Evolutionary conservation across 2,888 invertebrate species (phyloP).

Genomic region (Cerastis leucographa): DNA sequence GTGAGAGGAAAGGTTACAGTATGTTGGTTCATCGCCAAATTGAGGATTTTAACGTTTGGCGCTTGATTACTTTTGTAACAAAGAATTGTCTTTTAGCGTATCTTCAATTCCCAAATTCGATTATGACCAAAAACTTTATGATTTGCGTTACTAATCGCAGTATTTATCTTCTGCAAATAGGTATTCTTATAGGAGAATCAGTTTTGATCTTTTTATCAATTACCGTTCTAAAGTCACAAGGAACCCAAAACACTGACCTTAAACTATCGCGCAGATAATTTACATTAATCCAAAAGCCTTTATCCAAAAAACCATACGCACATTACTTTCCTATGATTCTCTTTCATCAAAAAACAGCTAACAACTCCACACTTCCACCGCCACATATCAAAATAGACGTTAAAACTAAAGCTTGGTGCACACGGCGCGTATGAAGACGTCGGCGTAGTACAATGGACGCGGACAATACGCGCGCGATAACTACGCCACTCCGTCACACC

Average conservation of each 20-base stretch:
- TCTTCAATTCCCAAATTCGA: background rate
- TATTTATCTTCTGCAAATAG: background rate
- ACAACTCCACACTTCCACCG: slow-evolving; percentile 22
- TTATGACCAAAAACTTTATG: background rate
- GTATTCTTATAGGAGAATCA: background rate
- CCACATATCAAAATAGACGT: slow-evolving; percentile 60
- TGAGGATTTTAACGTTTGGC: background rate
- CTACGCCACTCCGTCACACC: slow-evolving; percentile 88
- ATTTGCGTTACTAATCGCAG: background rate
- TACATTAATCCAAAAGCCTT: background rate
- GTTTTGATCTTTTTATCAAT: background rate
- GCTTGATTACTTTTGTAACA: background rate
- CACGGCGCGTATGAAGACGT: slow-evolving; percentile 81
- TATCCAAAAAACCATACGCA: background rate
- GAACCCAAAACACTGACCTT: background rate
- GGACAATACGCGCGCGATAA: slow-evolving; percentile 87
- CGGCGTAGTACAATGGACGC: slow-evolving; percentile 83
- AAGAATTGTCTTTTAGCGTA: too few species aligned
- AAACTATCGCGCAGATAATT: background rate
- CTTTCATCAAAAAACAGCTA: slow-evolving; percentile 20
- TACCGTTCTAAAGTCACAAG: too few species aligned
- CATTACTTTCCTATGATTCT: background rate
- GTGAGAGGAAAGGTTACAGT: background rate
- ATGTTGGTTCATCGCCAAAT: background rate
- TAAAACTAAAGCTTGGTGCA: slow-evolving; percentile 69